Base-by-base conservation (phyloP, 2,113 vertebrate genomes). In the Nothoprocta perdicaria region DNA sequence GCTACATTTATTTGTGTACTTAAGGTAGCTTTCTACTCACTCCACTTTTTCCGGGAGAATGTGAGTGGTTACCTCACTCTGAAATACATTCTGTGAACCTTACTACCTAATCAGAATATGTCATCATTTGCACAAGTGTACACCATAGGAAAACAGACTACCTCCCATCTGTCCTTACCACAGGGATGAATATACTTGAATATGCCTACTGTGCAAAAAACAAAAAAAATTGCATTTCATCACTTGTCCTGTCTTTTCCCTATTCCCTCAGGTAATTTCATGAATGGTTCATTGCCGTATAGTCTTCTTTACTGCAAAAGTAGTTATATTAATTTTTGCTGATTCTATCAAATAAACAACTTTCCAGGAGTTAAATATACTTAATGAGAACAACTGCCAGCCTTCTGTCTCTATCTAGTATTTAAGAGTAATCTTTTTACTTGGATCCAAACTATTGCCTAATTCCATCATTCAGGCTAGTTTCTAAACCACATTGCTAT, bases 391-490 rank as follows among this genome's bases (percentile, higher is more conserved):
- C 10, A 88, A 74, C 18, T 21, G 8, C 29, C 15, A 84, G n/a
- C n/a, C 18, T 80, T 77, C 50, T 82, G 22, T 26, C 63, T 81
- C 8, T 0, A 24, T 63, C 16, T 52, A 72, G 46, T 77, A 45
- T 88, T 92, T 83, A 67, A 69, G 24, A 63, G 57, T 60, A 90
- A 86, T 74, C 35, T 12, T 79, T 95, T 88, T 46, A 77, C 19
- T 31, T 92, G 38, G 12, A 40, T 66, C 27, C 57, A 86, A 45
- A 33, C 15, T 89, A 55, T 82, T 63, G 45, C 16, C 9, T 50
- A 72, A 29, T 82, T 83, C 33, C 23, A 80, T 38, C 18, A 80
- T 21, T 80, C 52, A 78, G 41, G 29, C 8, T 67, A 80, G 43
- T 71, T 89, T 91, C 68, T 58, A 84, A 80, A 82, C 76, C 17